phyloP scores from a whole-genome alignment of 1,140 invertebrate genomes.

The Hydropsyche tenuis region DNA sequence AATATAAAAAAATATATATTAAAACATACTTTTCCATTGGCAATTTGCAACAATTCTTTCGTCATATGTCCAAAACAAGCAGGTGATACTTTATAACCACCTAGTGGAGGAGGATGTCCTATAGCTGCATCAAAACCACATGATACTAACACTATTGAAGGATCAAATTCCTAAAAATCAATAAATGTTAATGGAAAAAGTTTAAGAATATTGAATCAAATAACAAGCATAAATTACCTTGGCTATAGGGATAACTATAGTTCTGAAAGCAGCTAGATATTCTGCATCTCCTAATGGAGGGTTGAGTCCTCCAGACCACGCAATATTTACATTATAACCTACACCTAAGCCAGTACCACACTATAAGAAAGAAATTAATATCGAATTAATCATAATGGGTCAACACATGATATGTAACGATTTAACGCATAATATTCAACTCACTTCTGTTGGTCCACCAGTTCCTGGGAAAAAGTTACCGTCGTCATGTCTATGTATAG shows the following conservation, averaged over 20 bases:
- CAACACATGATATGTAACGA: too few relatives aligned
- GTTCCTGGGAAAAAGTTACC: conserved; percentile 99
- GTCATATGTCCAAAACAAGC: conserved; percentile 98
- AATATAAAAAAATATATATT: conserved; percentile 14
- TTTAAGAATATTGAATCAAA: too few relatives aligned
- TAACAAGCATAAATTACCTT: conserved; percentile 63
- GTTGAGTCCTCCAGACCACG: conserved; percentile 90
- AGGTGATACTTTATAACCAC: conserved; percentile 92
- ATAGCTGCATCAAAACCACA: conserved; percentile 96
- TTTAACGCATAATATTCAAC: background rate
- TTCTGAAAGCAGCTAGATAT: conserved; percentile 95
- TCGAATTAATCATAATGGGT: background rate
- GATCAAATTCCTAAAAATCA: conserved; percentile 79
- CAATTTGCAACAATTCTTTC: conserved; percentile 87
- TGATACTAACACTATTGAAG: conserved; percentile 95
- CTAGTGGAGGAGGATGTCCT: conserved; percentile 92
- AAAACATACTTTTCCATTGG: conserved; percentile 77
- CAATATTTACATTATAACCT: conserved; percentile 96
- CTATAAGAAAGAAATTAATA: conserved; percentile 54
- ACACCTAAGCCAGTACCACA: conserved; percentile 90
- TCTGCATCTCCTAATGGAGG: conserved; percentile 97
- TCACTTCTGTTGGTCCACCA: conserved; percentile 82
- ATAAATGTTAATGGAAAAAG: conserved; percentile 12
- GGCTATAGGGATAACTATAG: conserved; percentile 91
- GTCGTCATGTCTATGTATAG: conserved; percentile 98